These are phyloP conservation scores for Apteryx mantelli DNA, from an alignment of 2,113 vertebrate species.

Conservation along the genomic window DNA sequence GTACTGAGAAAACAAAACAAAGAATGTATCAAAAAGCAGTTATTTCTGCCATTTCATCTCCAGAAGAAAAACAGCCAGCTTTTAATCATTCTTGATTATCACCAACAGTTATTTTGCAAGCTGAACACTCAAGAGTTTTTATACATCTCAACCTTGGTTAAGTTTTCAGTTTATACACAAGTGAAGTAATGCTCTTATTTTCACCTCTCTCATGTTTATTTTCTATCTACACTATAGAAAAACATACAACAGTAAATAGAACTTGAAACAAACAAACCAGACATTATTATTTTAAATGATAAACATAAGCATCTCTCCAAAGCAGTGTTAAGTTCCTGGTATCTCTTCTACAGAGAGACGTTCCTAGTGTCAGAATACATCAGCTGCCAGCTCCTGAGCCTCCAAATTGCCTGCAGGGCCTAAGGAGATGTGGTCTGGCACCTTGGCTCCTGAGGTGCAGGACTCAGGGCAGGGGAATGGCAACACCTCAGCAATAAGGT, in stretches of 20 bases:
- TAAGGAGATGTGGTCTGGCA: neutral
- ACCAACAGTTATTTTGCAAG: neutral
- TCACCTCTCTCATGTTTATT: neutral
- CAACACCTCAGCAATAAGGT: neutral
- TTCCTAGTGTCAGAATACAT: neutral
- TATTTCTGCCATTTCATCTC: neutral
- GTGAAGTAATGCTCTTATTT: neutral
- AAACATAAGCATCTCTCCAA: neutral
- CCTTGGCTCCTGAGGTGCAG: neutral
- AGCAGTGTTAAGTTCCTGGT: neutral
- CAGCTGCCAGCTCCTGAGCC: neutral
- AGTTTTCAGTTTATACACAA: neutral
- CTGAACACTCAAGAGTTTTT: neutral
- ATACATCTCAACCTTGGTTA: neutral
- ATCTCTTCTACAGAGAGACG: neutral
- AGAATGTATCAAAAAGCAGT: neutral
- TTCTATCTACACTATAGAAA: neutral
- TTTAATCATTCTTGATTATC: neutral
- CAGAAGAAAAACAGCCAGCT: neutral
- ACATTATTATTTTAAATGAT: neutral
- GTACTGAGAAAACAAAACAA: constrained; percentile 78
- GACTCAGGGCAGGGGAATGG: neutral
- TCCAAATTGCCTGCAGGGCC: neutral
- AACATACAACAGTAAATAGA: neutral
- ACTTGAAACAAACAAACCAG: neutral